These are phyloP conservation scores for Reinhardtius hippoglossoides DNA, from an alignment of 2,113 vertebrate genomes.

Conservation along the genomic window DNA sequence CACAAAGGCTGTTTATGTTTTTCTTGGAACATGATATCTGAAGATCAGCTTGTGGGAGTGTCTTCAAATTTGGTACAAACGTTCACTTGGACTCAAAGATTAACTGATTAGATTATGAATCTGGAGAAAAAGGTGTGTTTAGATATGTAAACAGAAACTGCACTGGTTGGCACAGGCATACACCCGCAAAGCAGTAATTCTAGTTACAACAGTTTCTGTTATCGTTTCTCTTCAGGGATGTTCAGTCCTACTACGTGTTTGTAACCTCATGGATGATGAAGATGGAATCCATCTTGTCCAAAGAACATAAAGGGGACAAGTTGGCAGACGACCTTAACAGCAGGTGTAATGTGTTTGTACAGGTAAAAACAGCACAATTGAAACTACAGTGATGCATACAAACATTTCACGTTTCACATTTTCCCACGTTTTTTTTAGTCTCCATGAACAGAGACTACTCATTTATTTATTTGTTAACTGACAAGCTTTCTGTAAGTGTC, in stretches of 20 bases:
- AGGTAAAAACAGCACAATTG: conserved; percentile 81
- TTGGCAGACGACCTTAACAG: conserved; percentile 93
- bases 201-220: not conserved
- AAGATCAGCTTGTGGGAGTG: too few relatives aligned
- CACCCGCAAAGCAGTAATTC: too few relatives aligned
- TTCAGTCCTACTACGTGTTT: conserved; percentile 97
- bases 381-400: not conserved
- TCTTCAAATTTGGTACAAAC: too few relatives aligned
- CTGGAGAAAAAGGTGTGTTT: too few relatives aligned
- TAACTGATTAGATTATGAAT: too few relatives aligned
- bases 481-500: not conserved
- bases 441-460: not conserved
- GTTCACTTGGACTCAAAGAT: too few relatives aligned
- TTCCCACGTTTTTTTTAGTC: too few relatives aligned
- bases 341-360: conserved; percentile 95
- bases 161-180: too few relatives aligned
- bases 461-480: not conserved
- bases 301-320: conserved; percentile 89
- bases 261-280: conserved; percentile 99
- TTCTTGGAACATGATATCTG: too few relatives aligned
- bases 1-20: too few relatives aligned
- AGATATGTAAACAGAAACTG: too few relatives aligned
- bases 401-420: too few relatives aligned
- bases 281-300: conserved; percentile 96
- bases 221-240: conserved; percentile 86